Evolutionary conservation across 1,140 invertebrate genomes (phyloP), one percentile per base, ranked within the genome.

Genomic region (Sesamia nonagrioides): DNA sequence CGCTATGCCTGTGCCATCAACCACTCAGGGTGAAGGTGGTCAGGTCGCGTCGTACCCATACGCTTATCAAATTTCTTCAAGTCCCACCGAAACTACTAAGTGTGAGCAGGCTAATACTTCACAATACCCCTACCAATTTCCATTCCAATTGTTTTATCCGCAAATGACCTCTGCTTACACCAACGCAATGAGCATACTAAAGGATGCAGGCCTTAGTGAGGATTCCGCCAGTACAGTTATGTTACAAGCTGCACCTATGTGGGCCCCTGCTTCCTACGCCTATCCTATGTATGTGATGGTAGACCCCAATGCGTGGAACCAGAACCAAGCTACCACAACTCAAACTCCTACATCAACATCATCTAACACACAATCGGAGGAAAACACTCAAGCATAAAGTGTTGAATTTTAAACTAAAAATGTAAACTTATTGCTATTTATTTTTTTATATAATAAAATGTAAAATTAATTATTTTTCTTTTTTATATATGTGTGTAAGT

Each of bases 241-340:
- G 52, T 17, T 78, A 9, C 83, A 83, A 73, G 35, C 74, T 17
- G 66, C 79, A 17, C 69, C 88, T 17, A 81, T 85, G 21, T 88
- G 87, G 56, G 88, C 89, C 81, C 88, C 89, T 9, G 60, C 76
- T 50, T 54, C 83, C 0, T 92, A 91, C 40, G 68, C 85, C 6
- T 92, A 93, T 79, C 91, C 92, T 84, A 89, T 77, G 58, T 93
- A 93, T 45, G 78, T 93, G 6, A 89, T 93, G 88, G 80, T 93
- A 27, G 90, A 92, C 66, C 92, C 93, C 1, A 83, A 48, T 18
- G 63, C 86, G 0, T 93, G 90, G 91, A 69, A 82, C 11, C 85
- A 90, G 40, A 79, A 52, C 48, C 84, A 87, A 83, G 78, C 81
- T 33, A 35, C 80, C 18, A 52, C 78, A 37, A 52, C 81, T 33